A percentile compares a stretch with the other conserved stretches of the same genome.
phyloP scores from a whole-genome alignment of 2,797 vertebrate genomes.

The Naso thynnoides region DNA sequence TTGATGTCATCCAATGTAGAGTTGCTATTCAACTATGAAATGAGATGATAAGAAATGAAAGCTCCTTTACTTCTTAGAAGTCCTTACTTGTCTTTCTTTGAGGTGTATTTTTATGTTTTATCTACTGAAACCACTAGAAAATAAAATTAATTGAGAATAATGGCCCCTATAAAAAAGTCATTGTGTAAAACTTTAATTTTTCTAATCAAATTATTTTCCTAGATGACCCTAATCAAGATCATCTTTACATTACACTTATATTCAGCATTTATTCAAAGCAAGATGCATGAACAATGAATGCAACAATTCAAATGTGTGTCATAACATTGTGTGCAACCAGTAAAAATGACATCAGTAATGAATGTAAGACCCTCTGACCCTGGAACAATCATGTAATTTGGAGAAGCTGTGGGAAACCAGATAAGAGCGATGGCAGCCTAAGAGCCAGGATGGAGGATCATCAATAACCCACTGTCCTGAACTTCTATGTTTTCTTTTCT shows the following conservation, averaged over 20 bases:
- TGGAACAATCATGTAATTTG: conserved; percentile 20
- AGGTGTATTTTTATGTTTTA: background rate
- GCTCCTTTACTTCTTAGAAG: too few relatives aligned
- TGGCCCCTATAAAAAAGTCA: background rate
- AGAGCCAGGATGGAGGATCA: conserved; percentile 33
- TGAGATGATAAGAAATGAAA: too few relatives aligned
- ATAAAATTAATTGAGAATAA: background rate
- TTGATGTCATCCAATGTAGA: too few relatives aligned
- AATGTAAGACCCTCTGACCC: background rate
- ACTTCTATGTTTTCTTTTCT: conserved; percentile 40
- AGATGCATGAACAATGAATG: background rate
- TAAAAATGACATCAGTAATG: background rate
- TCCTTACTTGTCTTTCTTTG: background rate
- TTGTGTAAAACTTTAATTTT: background rate
- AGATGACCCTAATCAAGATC: background rate
- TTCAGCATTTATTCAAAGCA: background rate
- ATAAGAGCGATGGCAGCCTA: background rate
- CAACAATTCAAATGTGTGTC: background rate
- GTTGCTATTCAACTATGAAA: too few relatives aligned
- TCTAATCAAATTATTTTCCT: background rate
- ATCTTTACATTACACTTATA: background rate
- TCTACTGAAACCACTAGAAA: background rate
- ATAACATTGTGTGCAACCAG: background rate
- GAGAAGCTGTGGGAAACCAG: conserved; percentile 25
- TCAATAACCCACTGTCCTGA: conserved; percentile 49